phyloP scores from a whole-genome alignment of 2,113 vertebrate genomes.

The Cottus gobio region DNA sequence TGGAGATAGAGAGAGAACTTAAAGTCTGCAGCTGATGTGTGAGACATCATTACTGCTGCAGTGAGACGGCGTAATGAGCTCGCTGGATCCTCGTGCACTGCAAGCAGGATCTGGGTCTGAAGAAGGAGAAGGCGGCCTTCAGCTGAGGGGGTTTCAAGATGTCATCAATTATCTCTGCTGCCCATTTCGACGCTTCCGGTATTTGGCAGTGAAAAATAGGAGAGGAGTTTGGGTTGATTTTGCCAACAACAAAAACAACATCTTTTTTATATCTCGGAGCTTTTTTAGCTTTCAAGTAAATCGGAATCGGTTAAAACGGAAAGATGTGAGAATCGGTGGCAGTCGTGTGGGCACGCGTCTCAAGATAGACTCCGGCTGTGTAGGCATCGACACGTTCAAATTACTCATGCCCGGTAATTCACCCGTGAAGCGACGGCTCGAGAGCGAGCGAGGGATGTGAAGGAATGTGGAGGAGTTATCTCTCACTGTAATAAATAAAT shows the following conservation, averaged over 20 bases:
- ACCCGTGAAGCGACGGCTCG: conserved; percentile 47
- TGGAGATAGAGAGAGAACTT: conserved; percentile 4
- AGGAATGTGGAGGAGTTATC: conserved; percentile 40
- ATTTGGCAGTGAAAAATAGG: conserved; percentile 9
- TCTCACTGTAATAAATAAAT: conserved; percentile 23
- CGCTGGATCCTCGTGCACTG: conserved; percentile 20
- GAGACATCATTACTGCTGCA: conserved; percentile 49
- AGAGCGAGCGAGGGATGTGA: conserved; percentile 3
- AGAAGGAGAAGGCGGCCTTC: not conserved
- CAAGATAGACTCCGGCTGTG: conserved; percentile 59
- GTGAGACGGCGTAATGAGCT: conserved; percentile 57
- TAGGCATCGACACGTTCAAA: conserved; percentile 46
- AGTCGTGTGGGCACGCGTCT: conserved; percentile 47
- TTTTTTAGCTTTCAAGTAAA: conserved; percentile 44
- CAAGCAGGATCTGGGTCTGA: conserved; percentile 36
- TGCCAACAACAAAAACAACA: not conserved
- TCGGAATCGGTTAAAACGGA: conserved; percentile 46
- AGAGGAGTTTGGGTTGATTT: conserved; percentile 14
- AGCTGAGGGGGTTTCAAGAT: not conserved
- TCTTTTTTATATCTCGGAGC: conserved; percentile 20
- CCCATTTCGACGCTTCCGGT: not conserved
- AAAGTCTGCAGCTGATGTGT: conserved; percentile 43
- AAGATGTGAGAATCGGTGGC: conserved; percentile 38
- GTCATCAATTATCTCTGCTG: conserved; percentile 10
- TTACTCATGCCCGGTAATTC: conserved; percentile 60